These are phyloP conservation scores for Pelochelys cantorii DNA, from an alignment of 2,797 vertebrate genomes.

Conservation along the genomic window DNA sequence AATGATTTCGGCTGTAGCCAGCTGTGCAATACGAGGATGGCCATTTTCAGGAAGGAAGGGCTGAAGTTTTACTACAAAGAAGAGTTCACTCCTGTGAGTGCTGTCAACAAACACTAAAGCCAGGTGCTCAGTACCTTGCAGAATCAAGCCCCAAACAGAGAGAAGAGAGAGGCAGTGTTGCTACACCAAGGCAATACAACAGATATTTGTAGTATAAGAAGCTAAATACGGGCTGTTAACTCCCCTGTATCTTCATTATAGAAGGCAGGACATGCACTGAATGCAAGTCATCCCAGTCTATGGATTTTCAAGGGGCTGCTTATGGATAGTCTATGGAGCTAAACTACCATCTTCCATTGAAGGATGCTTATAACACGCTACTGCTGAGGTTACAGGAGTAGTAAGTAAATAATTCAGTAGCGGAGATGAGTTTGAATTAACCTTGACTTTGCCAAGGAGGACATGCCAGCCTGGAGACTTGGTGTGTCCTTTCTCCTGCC, in stretches of 20 bases:
- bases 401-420: slow-evolving; percentile 70
- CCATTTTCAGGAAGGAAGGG: background rate
- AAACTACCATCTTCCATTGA: slow-evolving; percentile 14
- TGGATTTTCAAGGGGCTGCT: background rate
- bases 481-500: slow-evolving; percentile 50
- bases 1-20: background rate
- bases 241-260: background rate
- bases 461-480: background rate
- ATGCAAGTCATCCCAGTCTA: background rate
- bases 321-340: slow-evolving; percentile 31
- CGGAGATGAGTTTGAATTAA: slow-evolving; percentile 60
- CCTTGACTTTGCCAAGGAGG: slow-evolving; percentile 56
- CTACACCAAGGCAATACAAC: background rate
- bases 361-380: background rate
- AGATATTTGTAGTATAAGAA: background rate
- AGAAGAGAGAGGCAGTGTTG: background rate
- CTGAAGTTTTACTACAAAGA: background rate
- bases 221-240: background rate
- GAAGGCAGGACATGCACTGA: background rate
- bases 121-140: background rate
- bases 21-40: background rate
- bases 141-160: background rate
- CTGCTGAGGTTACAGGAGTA: slow-evolving; percentile 21
- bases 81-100: background rate
- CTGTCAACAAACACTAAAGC: background rate